Percentiles rank a stretch among this genome's conserved stretches.
These are phyloP conservation scores for Nyctibius grandis DNA, from an alignment of 2,797 vertebrate species.

Conservation along the genomic window DNA sequence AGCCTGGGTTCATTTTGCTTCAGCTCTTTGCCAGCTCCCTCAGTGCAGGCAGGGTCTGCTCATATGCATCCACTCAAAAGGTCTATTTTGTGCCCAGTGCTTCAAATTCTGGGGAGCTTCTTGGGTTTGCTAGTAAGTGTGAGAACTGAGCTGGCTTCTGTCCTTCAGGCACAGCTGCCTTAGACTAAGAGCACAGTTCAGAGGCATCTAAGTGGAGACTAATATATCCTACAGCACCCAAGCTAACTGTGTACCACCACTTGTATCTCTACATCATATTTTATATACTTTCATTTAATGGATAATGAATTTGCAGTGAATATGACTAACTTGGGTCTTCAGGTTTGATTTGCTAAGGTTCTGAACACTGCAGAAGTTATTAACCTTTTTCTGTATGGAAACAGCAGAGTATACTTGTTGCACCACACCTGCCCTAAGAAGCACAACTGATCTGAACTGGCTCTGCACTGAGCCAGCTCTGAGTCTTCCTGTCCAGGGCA, in stretches of 20 bases:
- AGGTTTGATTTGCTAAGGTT: neutral
- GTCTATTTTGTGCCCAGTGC: neutral
- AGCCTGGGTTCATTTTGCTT: neutral
- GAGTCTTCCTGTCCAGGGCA: neutral
- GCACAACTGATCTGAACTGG: neutral
- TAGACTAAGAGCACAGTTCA: neutral
- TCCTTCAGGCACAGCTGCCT: neutral
- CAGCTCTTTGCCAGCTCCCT: neutral
- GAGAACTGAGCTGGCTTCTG: neutral
- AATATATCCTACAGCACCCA: neutral
- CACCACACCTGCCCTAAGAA: neutral
- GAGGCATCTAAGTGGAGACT: neutral
- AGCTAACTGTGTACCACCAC: neutral
- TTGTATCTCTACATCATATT: neutral
- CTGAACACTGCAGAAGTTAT: neutral
- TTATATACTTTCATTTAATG: neutral
- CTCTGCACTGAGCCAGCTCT: neutral
- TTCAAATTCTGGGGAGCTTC: neutral
- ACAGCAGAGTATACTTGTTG: accelerated
- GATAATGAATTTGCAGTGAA: neutral
- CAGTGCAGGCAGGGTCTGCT: accelerated
- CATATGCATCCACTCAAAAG: neutral
- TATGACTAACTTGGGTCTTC: neutral
- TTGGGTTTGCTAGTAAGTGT: neutral
- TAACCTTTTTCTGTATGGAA: neutral